Evolutionary conservation across 2,888 invertebrate species (phyloP), one percentile per base, ranked within the genome.

Genomic region (Sturmia bella): DNA sequence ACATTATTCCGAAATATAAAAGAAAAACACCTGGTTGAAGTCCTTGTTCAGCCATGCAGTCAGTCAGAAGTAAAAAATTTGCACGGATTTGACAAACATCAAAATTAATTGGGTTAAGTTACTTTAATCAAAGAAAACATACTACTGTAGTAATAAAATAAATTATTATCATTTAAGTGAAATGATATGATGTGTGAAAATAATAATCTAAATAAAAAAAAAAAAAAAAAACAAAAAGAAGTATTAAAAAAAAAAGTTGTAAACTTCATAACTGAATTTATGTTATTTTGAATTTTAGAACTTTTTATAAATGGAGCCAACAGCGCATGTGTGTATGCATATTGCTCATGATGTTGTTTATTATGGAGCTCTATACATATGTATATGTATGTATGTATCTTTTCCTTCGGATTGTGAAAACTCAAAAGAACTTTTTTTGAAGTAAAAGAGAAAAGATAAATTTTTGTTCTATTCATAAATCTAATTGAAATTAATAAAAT

Each of bases 81-180:
- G 69, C 74, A 82, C 69, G 77, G 77, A 77, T 73, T 81, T 81
- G 76, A 73, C 73, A 50, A 64, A 15, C 54, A 64, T 56, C 37
- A 73, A 56, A 48, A 39, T 63, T 72, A 76, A 69, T 52, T 74
- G 21, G 64, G 43, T 74, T 77, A 81, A 78, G 77, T 82, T 82
- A 82, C 52, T 72, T 77, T 81, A 68, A 57, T 32, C 5, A 32
- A 32, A 74, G 68, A 70, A 52, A 73, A 61, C 69, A 74, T 69
- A 57, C 76, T 61, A 63, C 56, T 76, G 66, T 80, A 80, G 74
- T 68, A 54, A 68, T 45, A 59, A 68, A 66, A 63, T 56, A 68
- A 66, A 63, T 56, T 45, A 61, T 50, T 57, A 21, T 81, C 54
- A 66, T 68, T 81, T 43, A 50, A 77, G 61, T 56, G 56, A 73